Conservation (phyloP, 2,888 invertebrate genomes). For the Drosophila neotestacea region DNA sequence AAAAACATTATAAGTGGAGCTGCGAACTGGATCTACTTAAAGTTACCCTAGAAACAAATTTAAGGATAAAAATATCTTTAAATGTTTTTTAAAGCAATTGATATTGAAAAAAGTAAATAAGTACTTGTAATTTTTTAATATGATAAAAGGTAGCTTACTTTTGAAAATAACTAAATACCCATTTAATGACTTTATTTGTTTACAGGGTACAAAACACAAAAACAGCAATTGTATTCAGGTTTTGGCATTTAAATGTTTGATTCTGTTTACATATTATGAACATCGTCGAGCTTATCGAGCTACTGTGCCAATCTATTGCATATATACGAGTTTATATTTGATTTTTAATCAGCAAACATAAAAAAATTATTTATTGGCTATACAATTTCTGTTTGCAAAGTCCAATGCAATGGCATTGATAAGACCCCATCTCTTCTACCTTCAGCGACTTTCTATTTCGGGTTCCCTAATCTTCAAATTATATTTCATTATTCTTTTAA, state of each 20-base stretch:
- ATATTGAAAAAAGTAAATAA: too few relatives aligned
- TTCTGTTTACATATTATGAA: slow-evolving; percentile 17
- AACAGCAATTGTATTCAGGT: slow-evolving; percentile 13
- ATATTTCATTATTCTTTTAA: not conserved
- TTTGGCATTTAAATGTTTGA: slow-evolving; percentile 8
- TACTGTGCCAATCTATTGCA: slow-evolving; percentile 19
- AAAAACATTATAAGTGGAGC: not conserved
- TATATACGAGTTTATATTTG: slow-evolving; percentile 3
- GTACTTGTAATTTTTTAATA: too few relatives aligned
- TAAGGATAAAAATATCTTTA: too few relatives aligned
- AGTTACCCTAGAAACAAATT: not conserved
- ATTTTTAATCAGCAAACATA: slow-evolving; percentile 23
- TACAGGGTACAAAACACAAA: slow-evolving; percentile 9
- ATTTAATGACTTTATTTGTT: not conserved
- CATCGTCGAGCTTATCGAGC: slow-evolving; percentile 4
- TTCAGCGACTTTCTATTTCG: slow-evolving; percentile 10
- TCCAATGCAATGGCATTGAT: slow-evolving; percentile 41
- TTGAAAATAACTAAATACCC: not conserved
- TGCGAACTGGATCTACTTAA: not conserved
- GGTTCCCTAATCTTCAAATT: slow-evolving; percentile 15
- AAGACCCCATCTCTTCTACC: slow-evolving; percentile 1
- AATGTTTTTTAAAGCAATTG: not conserved
- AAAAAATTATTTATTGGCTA: slow-evolving; percentile 28
- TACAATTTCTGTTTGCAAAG: slow-evolving; percentile 21
- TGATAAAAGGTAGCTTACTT: too few relatives aligned